Percentiles rank a stretch among this genome's conserved stretches.
These are phyloP conservation scores for Hartigia nigra DNA, from an alignment of 2,888 invertebrate genomes.

Conservation along the genomic window DNA sequence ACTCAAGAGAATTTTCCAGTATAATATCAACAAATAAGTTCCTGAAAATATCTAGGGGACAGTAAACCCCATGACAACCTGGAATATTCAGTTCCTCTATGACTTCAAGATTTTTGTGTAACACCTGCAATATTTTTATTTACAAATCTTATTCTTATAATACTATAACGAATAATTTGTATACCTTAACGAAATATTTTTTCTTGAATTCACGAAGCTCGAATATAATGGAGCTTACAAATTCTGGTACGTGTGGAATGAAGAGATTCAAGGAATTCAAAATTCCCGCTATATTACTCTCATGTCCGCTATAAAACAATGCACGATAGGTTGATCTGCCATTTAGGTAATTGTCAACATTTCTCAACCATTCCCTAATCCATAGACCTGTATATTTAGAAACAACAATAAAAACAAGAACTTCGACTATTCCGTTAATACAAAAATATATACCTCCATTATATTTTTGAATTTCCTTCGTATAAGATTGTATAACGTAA, in stretches of 20 bases:
- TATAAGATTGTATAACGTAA: constrained; percentile 12
- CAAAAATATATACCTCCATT: constrained; percentile 13
- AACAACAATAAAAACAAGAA: too few relatives aligned
- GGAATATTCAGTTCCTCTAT: constrained; percentile 33
- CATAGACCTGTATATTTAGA: constrained; percentile 23
- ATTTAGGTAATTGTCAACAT: constrained; percentile 24
- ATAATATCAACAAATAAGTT: constrained; percentile 35
- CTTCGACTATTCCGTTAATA: too few relatives aligned
- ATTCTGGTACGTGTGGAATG: constrained; percentile 28
- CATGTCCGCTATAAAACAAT: constrained; percentile 16
- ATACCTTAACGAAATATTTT: constrained; percentile 27
- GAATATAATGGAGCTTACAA: constrained; percentile 27
- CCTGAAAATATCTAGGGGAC: constrained; percentile 42
- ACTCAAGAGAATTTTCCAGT: constrained; percentile 21
- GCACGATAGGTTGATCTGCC: not conserved
- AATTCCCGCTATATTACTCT: not conserved
- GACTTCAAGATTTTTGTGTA: constrained; percentile 38
- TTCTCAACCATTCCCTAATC: constrained; percentile 26
- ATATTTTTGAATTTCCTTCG: constrained; percentile 10
- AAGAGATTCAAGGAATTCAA: constrained; percentile 7
- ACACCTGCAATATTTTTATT: constrained; percentile 26
- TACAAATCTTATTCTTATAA: not conserved
- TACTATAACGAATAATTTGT: not conserved
- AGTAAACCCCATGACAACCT: constrained; percentile 36
- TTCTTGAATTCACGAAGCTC: constrained; percentile 26